Evolutionary conservation across 2,888 invertebrate genomes (phyloP).

Genomic region (Maniola hyperantus): DNA sequence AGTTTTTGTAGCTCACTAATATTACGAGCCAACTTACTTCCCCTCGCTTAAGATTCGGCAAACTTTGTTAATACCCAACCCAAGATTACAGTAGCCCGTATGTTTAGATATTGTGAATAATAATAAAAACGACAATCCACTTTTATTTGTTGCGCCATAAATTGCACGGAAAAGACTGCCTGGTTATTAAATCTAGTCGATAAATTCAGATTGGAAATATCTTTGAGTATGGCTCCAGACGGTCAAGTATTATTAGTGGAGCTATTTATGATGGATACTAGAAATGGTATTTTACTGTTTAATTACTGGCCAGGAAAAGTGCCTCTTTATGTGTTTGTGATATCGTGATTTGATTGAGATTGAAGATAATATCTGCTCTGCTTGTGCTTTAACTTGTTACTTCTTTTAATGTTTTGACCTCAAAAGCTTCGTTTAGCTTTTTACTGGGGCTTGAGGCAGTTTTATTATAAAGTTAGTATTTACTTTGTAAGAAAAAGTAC

Average conservation of each 20-base stretch:
- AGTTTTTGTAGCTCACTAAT: slow-evolving; percentile 69
- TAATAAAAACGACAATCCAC: slow-evolving; percentile 73
- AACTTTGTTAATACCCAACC: slow-evolving; percentile 77
- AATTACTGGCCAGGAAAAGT: neutral
- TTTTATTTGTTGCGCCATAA: slow-evolving; percentile 73
- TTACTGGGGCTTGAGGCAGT: neutral
- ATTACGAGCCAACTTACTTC: slow-evolving; percentile 67
- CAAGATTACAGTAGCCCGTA: slow-evolving; percentile 72
- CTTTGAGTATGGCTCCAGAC: slow-evolving; percentile 35
- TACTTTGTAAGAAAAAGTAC: too few relatives aligned
- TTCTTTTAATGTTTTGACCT: too few relatives aligned
- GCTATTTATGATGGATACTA: slow-evolving; percentile 9
- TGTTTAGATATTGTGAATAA: slow-evolving; percentile 63
- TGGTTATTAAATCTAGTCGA: slow-evolving; percentile 76
- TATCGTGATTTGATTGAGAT: neutral
- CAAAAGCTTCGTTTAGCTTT: neutral
- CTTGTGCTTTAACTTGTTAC: neutral
- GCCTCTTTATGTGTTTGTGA: neutral
- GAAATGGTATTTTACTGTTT: neutral
- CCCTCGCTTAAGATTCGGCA: slow-evolving; percentile 68
- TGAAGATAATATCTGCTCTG: neutral
- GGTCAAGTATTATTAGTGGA: slow-evolving; percentile 27
- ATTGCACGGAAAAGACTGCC: slow-evolving; percentile 64
- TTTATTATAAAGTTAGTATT: too few relatives aligned
- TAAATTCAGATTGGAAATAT: slow-evolving; percentile 61